A percentile compares a stretch with the other conserved stretches of the same genome.
Conservation (phyloP, 2,113 vertebrate species). For the Gopherus flavomarginatus region DNA sequence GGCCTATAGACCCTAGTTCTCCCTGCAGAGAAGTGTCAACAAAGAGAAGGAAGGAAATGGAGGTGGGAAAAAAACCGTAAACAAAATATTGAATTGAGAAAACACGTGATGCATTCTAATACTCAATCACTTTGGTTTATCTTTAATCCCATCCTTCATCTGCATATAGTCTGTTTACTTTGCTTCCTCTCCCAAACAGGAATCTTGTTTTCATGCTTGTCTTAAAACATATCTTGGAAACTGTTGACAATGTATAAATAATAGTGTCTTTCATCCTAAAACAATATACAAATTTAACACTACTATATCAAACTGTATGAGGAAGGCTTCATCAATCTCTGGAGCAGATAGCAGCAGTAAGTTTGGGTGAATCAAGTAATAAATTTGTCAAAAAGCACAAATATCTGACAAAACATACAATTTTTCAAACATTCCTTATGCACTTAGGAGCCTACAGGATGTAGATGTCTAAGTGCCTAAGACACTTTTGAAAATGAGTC, state of each 20-base stretch:
- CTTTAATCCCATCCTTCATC: neutral
- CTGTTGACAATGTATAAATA: neutral
- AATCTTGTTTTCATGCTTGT: neutral
- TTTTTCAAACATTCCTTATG: neutral
- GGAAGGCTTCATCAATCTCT: neutral
- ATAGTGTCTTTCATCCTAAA: too few species aligned
- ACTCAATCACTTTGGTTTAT: neutral
- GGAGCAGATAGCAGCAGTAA: neutral
- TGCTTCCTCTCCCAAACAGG: fast-evolving
- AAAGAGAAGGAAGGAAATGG: neutral
- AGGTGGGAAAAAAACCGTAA: too few species aligned
- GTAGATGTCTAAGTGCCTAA: neutral
- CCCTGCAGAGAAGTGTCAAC: neutral
- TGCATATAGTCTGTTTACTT: neutral
- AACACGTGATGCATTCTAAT: too few species aligned
- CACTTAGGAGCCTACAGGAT: neutral
- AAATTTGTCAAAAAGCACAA: neutral
- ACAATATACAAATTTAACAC: neutral
- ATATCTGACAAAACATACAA: neutral
- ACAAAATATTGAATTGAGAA: too few species aligned
- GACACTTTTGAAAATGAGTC: neutral
- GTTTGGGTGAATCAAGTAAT: neutral
- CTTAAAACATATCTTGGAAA: neutral
- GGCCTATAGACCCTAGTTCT: neutral
- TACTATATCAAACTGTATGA: neutral